A percentile compares a stretch with the other conserved stretches of the same genome.
Evolutionary conservation across 1,140 invertebrate genomes (phyloP).

Genomic region (Psilanteris sp.): DNA sequence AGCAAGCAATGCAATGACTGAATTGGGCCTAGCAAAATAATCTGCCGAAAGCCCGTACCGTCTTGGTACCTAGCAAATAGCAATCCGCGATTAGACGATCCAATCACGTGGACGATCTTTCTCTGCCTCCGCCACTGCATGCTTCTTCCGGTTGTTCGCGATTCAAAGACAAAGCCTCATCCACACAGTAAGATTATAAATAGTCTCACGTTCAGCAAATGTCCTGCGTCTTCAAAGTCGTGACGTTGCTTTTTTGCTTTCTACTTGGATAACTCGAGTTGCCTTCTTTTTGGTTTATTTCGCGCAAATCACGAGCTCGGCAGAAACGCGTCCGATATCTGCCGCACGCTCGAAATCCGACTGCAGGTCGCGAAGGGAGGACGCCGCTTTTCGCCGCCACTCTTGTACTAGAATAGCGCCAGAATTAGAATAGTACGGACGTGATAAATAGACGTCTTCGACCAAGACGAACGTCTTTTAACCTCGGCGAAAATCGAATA

Average conservation of each 20-base stretch:
- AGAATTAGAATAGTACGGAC: slow-evolving; percentile 64
- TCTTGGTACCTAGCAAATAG: slow-evolving; percentile 79
- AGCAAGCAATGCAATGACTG: too few species aligned
- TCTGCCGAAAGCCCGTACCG: slow-evolving; percentile 70
- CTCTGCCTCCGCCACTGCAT: slow-evolving; percentile 79
- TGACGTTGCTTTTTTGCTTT: too few species aligned
- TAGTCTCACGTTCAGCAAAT: slow-evolving; percentile 7
- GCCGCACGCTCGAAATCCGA: slow-evolving; percentile 58
- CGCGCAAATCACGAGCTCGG: slow-evolving; percentile 1
- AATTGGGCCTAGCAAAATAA: slow-evolving; percentile 44
- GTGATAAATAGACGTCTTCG: slow-evolving; percentile 44
- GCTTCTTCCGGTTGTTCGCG: slow-evolving; percentile 43
- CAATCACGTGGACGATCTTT: slow-evolving; percentile 77
- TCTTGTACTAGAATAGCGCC: slow-evolving; percentile 63
- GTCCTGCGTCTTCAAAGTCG: too few species aligned
- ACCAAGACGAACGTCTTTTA: slow-evolving; percentile 51
- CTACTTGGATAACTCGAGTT: too few species aligned
- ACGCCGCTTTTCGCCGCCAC: slow-evolving; percentile 19
- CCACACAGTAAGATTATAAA: slow-evolving; percentile 16
- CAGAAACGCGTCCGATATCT: slow-evolving; percentile 53
- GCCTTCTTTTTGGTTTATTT: slow-evolving; percentile 1
- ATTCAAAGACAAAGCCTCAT: slow-evolving; percentile 18
- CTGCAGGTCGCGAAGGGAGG: slow-evolving; percentile 46
- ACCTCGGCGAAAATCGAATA: slow-evolving; percentile 34
- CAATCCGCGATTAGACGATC: slow-evolving; percentile 77